These are phyloP conservation scores for Montipora foliosa DNA, from an alignment of 64 coral and sea anemone genomes.

Conservation along the genomic window DNA sequence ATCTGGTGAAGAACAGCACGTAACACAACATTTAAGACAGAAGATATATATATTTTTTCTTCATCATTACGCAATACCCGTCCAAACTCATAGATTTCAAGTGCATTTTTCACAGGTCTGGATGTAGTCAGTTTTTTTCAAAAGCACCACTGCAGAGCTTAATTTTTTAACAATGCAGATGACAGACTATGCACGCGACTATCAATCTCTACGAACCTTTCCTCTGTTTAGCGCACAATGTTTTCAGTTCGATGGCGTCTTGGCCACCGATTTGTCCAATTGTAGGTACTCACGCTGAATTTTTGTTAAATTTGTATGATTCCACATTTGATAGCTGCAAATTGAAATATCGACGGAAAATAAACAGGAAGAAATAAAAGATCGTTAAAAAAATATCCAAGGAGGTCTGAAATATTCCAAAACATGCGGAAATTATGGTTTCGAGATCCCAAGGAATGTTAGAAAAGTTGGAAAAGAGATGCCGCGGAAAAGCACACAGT, in stretches of 20 bases:
- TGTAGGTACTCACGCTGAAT: not conserved
- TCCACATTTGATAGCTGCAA: conserved; percentile 21
- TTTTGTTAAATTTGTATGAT: conserved; percentile 2
- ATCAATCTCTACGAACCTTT: not conserved
- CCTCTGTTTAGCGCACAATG: not conserved
- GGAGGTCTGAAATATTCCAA: not conserved
- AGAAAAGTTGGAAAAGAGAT: conserved; percentile 7
- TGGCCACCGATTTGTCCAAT: not conserved
- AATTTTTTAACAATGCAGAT: not conserved
- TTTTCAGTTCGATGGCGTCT: conserved; percentile 27
- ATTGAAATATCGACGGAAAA: conserved; percentile 30
- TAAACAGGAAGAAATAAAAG: not conserved
- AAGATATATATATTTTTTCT: not conserved
- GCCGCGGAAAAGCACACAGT: not conserved
- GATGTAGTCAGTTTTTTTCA: not conserved
- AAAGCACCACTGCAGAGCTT: not conserved
- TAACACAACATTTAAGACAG: not conserved
- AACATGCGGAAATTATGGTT: conserved; percentile 11
- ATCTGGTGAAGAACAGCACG: conserved; percentile 11
- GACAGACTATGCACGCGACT: not conserved
- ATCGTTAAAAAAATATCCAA: not conserved
- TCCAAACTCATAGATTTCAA: too few species aligned
- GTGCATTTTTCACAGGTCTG: not conserved
- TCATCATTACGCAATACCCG: not conserved
- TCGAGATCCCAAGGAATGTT: conserved; percentile 29